phyloP scores from a whole-genome alignment of 2,888 invertebrate genomes.

The Drosophila austrosaltans region DNA sequence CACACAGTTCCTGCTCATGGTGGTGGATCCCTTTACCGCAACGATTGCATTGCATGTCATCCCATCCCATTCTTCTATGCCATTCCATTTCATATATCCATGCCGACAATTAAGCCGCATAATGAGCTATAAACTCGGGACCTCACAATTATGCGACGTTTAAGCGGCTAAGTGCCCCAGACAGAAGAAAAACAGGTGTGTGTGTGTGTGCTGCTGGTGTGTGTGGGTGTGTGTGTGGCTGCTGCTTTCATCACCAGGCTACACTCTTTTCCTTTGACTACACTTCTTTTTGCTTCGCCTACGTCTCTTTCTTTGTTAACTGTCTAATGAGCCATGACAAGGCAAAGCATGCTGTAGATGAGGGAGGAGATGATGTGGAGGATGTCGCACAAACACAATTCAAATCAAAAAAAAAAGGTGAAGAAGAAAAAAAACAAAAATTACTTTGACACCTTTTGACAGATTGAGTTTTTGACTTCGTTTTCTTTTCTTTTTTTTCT shows the following conservation, averaged over 20 bases:
- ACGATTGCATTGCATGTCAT: background rate
- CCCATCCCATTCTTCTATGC: background rate
- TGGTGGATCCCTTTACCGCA: background rate
- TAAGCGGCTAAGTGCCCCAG: constrained; percentile 14
- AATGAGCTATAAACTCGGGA: constrained; percentile 66
- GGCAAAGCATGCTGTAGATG: constrained; percentile 22
- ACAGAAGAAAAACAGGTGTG: constrained; percentile 3
- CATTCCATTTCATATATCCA: background rate
- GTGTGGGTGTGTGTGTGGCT: background rate
- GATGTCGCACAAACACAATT: constrained; percentile 57
- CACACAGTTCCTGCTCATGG: constrained; percentile 18
- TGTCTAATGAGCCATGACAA: constrained; percentile 49
- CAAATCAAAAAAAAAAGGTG: constrained; percentile 41
- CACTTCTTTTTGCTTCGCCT: background rate
- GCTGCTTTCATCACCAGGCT: constrained; percentile 6
- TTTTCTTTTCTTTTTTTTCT: constrained; percentile 23
- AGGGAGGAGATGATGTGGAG: constrained; percentile 27
- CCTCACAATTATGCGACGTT: constrained; percentile 21
- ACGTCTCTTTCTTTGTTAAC: constrained; percentile 5
- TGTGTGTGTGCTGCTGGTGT: background rate
- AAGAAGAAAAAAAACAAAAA: constrained; percentile 7
- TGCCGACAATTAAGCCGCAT: constrained; percentile 65
- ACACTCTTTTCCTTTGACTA: too few species aligned
- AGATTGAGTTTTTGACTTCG: constrained; percentile 52
- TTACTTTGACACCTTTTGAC: constrained; percentile 65